These are phyloP conservation scores for Ectropis grisescens DNA, from an alignment of 1,140 invertebrate species.

Conservation along the genomic window DNA sequence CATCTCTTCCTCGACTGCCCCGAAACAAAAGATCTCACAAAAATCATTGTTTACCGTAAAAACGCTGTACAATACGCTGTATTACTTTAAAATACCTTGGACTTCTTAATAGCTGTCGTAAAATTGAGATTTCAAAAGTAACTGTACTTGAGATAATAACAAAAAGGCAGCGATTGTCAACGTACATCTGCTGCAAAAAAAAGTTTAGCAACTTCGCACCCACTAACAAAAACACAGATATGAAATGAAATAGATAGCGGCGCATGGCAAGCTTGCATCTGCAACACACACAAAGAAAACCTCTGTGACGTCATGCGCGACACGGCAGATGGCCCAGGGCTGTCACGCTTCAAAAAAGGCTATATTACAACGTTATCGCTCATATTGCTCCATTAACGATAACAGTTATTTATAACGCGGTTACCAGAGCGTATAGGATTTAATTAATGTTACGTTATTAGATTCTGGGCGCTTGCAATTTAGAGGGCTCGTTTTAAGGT, in stretches of 20 bases:
- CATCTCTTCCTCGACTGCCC: no score
- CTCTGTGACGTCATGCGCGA: no score
- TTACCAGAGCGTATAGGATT: slow-evolving; percentile 4
- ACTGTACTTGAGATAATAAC: no score
- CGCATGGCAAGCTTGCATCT: slow-evolving; percentile 20
- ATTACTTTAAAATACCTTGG: no score
- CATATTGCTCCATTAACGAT: slow-evolving; percentile 4
- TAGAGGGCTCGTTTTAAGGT: no score
- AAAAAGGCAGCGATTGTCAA: slow-evolving; percentile 1
- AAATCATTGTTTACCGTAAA: no score
- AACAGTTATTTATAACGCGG: neutral
- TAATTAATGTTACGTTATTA: slow-evolving; percentile 1
- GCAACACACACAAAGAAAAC: no score
- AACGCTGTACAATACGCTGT: no score
- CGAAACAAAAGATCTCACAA: no score
- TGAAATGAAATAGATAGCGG: slow-evolving; percentile 7
- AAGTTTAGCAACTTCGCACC: slow-evolving; percentile 26
- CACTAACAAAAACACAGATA: slow-evolving; percentile 18
- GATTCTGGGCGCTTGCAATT: no score
- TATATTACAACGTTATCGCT: neutral
- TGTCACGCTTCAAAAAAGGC: slow-evolving; percentile 12
- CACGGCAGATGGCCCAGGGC: slow-evolving; percentile 19
- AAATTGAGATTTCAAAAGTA: no score
- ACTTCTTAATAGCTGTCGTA: no score
- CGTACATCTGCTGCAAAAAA: slow-evolving; percentile 1